phyloP scores from a whole-genome alignment of 2,888 invertebrate genomes.

The Capitulum mitella region DNA sequence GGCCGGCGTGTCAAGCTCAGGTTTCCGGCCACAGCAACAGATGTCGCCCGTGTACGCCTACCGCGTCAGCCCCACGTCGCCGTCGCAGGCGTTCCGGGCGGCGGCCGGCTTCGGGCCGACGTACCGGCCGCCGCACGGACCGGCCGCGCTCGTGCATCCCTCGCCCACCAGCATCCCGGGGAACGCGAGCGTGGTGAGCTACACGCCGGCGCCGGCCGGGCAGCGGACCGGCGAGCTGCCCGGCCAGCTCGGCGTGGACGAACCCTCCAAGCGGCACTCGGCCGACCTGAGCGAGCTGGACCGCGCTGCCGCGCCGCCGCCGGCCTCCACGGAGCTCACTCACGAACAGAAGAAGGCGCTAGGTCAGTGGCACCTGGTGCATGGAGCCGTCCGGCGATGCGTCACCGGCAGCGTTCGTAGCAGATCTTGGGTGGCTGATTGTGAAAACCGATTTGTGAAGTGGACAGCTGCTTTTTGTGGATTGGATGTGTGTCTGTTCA shows the following conservation, averaged over 20 bases:
- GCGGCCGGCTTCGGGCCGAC: background rate
- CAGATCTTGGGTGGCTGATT: too few relatives aligned
- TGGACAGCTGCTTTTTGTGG: too few relatives aligned
- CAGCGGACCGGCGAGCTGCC: background rate
- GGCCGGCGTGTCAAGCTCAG: background rate
- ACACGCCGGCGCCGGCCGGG: background rate
- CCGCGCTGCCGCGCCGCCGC: background rate
- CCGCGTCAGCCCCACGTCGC: background rate
- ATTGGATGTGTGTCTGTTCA: too few relatives aligned
- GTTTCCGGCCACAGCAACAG: background rate
- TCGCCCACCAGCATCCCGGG: constrained; percentile 20
- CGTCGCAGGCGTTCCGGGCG: background rate
- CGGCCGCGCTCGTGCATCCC: background rate
- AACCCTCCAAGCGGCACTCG: background rate
- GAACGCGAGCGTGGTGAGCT: background rate
- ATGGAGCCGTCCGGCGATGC: too few relatives aligned
- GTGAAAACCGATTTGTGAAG: too few relatives aligned
- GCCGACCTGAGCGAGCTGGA: constrained; percentile 10
- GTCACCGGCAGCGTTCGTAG: too few relatives aligned
- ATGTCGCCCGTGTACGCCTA: background rate
- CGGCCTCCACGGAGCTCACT: background rate
- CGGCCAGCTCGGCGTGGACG: background rate
- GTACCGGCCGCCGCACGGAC: background rate
- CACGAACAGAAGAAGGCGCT: background rate
- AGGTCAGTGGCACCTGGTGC: too few relatives aligned